These are phyloP conservation scores for Dinomys branickii DNA, from an alignment of 2,113 vertebrate genomes.

Conservation along the genomic window DNA sequence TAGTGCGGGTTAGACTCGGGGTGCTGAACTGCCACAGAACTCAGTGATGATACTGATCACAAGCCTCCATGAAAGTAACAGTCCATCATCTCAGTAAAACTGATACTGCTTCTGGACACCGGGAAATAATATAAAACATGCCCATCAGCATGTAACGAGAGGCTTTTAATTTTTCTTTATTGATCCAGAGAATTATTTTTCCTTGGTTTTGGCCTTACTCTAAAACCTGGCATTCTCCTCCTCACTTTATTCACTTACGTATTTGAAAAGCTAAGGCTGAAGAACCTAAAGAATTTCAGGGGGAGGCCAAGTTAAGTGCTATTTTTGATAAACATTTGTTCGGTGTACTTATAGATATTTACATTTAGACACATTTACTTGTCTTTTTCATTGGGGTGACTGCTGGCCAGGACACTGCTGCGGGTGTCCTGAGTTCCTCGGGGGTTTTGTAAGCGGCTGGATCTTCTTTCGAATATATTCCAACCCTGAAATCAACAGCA, in stretches of 20 bases:
- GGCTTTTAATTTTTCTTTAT: slow-evolving; percentile 38
- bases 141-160: neutral
- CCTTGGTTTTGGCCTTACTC: slow-evolving; percentile 38
- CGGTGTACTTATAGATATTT: neutral
- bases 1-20: neutral
- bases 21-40: neutral
- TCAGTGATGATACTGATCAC: neutral
- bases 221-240: neutral
- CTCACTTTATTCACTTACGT: slow-evolving; percentile 41
- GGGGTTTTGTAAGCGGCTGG: neutral
- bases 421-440: neutral
- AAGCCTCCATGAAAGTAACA: neutral
- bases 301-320: slow-evolving; percentile 10
- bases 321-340: slow-evolving; percentile 31
- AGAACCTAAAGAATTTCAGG: neutral
- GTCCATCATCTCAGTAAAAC: slow-evolving; percentile 39
- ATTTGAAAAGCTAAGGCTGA: slow-evolving; percentile 4
- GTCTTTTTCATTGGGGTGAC: neutral
- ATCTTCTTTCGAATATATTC: neutral
- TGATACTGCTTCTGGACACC: slow-evolving; percentile 37
- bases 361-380: slow-evolving; percentile 16
- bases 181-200: slow-evolving; percentile 39
- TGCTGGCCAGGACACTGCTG: neutral
- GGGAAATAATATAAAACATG: slow-evolving; percentile 43
- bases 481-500: neutral